Percentiles rank a stretch among this genome's conserved stretches.
These are phyloP conservation scores for Cyclura pinguis DNA, from an alignment of 2,797 vertebrate species.

Conservation along the genomic window DNA sequence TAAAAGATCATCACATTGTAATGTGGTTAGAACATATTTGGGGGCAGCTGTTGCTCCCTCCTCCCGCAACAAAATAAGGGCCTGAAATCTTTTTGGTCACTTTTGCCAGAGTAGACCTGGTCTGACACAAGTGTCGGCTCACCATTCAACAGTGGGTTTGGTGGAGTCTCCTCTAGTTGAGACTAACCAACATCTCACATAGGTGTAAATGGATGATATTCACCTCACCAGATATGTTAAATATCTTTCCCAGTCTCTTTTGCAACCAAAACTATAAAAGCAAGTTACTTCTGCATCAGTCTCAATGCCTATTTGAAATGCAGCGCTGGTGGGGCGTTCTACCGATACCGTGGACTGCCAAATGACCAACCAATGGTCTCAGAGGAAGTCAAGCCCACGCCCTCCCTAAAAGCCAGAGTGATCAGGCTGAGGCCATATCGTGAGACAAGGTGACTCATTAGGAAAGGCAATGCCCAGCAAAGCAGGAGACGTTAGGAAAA, in stretches of 20 bases:
- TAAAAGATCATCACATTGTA: constrained; percentile 39
- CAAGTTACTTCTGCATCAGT: not conserved
- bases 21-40: constrained; percentile 37
- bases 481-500: not conserved
- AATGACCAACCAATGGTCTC: too few relatives aligned
- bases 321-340: too few relatives aligned
- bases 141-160: too few relatives aligned
- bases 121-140: too few relatives aligned
- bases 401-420: too few relatives aligned
- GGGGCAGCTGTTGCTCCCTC: not conserved
- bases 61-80: not conserved
- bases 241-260: not conserved
- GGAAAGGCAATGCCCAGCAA: not conserved
- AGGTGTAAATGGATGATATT: not conserved
- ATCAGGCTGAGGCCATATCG: too few relatives aligned
- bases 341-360: too few relatives aligned
- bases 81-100: too few relatives aligned
- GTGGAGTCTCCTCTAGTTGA: too few relatives aligned
- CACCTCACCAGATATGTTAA: too few relatives aligned
- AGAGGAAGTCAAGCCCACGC: too few relatives aligned
- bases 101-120: not conserved
- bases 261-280: not conserved
- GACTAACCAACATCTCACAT: not conserved
- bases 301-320: not conserved
- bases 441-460: too few relatives aligned